These are phyloP conservation scores for Melanocharis versteri DNA, from an alignment of 2,113 vertebrate genomes.

Conservation along the genomic window DNA sequence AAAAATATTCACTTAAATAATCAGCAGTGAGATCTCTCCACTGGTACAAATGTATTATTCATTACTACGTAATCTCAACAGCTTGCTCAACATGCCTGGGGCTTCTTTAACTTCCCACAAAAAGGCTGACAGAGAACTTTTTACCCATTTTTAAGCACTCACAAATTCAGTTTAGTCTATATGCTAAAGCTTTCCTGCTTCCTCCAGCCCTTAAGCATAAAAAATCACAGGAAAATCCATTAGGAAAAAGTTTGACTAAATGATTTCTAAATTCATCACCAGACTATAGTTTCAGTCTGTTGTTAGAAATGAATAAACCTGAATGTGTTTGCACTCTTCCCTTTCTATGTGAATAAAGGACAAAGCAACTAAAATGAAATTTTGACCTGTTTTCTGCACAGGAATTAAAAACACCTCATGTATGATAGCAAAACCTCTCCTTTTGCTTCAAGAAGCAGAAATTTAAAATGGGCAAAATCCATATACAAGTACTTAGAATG, in stretches of 20 bases:
- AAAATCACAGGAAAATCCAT: not conserved
- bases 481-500: not conserved
- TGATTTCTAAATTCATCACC: not conserved
- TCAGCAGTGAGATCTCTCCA: constrained; percentile 5
- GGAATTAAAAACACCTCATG: not conserved
- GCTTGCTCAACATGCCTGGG: constrained; percentile 6
- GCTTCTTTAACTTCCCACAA: constrained; percentile 31
- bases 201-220: not conserved
- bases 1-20: constrained; percentile 32
- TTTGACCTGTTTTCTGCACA: not conserved
- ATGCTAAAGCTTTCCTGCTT: not conserved
- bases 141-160: not conserved
- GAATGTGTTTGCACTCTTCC: not conserved
- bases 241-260: not conserved
- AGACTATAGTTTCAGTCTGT: not conserved
- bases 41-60: constrained; percentile 25
- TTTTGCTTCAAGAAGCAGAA: not conserved
- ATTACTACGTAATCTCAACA: not conserved
- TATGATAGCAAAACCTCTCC: not conserved
- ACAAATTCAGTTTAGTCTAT: not conserved
- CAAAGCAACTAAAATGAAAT: not conserved
- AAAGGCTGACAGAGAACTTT: constrained; percentile 42
- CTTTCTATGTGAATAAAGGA: not conserved
- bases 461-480: not conserved
- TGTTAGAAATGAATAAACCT: not conserved